Percentiles rank a stretch among this genome's conserved stretches.
Evolutionary conservation across 2,797 vertebrate genomes (phyloP).

Genomic region (Chelon labrosus): DNA sequence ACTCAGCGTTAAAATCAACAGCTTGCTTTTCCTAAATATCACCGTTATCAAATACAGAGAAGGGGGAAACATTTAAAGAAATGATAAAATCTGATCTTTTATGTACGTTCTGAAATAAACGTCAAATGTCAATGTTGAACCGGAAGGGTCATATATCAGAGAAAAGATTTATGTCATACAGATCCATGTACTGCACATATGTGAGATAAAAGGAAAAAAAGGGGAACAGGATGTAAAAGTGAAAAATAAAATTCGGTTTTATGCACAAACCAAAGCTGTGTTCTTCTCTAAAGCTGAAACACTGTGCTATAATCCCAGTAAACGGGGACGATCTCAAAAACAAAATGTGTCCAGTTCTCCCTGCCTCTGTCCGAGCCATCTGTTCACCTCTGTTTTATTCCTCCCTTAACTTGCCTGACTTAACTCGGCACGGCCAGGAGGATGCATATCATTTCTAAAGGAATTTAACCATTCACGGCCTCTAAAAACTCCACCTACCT

Average conservation of each 20-base stretch:
- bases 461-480: constrained; percentile 76
- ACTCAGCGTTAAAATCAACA: not conserved
- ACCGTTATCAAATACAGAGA: not conserved
- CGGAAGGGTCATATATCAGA: not conserved
- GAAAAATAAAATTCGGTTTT: not conserved
- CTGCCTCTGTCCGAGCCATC: constrained; percentile 43
- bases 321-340: constrained; percentile 18
- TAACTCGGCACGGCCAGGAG: constrained; percentile 59
- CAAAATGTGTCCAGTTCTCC: constrained; percentile 23
- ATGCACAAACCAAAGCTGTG: not conserved
- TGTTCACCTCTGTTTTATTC: constrained; percentile 58
- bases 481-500: constrained; percentile 69
- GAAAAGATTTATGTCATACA: not conserved
- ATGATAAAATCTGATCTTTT: not conserved
- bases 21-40: not conserved
- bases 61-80: not conserved
- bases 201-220: no score
- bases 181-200: not conserved
- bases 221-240: no score
- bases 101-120: constrained; percentile 5
- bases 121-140: not conserved
- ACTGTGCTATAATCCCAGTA: constrained; percentile 20
- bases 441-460: constrained; percentile 66
- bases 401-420: constrained; percentile 60
- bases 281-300: not conserved